phyloP scores from a whole-genome alignment of 2,797 vertebrate genomes.

The Crenichthys baileyi region DNA sequence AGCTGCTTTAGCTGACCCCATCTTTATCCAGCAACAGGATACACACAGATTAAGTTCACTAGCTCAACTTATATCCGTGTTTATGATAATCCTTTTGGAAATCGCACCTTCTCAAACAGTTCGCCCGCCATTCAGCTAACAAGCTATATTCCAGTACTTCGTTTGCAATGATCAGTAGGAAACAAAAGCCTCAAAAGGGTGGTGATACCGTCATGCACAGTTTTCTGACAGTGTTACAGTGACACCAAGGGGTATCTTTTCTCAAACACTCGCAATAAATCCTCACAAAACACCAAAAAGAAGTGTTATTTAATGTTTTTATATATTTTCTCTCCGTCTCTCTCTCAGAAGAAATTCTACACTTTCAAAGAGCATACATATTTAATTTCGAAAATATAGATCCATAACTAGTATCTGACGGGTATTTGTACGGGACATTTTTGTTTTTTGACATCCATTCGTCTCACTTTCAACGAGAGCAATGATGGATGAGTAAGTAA shows the following conservation, averaged over 20 bases:
- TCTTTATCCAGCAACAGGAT: constrained; percentile 7
- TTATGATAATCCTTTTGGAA: not conserved
- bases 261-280: no score
- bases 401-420: no score
- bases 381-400: no score
- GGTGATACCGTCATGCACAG: not conserved
- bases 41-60: not conserved
- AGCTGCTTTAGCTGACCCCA: constrained; percentile 19
- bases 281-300: no score
- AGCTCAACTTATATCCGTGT: fast-evolving
- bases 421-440: no score
- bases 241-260: constrained; percentile 20
- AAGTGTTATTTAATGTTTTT: no score
- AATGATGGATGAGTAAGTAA: no score
- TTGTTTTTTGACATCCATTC: no score
- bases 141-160: not conserved
- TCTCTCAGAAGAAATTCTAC: no score
- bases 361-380: no score
- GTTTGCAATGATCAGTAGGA: not conserved
- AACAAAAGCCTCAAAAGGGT: constrained; percentile 12
- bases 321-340: no score
- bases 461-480: no score
- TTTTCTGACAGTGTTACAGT: constrained; percentile 4
- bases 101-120: fast-evolving
- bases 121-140: not conserved